Evolutionary conservation across 2,888 invertebrate genomes (phyloP).

Genomic region (Drosophila atroscutellata): DNA sequence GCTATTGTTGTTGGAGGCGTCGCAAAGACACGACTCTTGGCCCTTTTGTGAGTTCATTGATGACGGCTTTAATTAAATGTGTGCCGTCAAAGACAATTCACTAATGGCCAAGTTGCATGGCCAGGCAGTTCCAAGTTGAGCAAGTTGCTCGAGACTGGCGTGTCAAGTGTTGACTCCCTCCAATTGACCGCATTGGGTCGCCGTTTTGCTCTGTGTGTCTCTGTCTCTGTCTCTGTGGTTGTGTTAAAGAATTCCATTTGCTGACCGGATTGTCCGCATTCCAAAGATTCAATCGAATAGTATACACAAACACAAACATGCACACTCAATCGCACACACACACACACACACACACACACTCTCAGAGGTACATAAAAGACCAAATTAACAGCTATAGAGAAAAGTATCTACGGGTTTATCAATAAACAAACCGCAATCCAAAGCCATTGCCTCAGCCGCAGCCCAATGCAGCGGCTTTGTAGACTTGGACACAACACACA

Average conservation of each 20-base stretch:
- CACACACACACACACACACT: conserved; percentile 14
- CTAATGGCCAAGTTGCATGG: conserved; percentile 11
- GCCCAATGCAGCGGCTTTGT: conserved; percentile 54
- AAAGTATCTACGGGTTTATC: conserved; percentile 74
- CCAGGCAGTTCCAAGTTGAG: conserved; percentile 9
- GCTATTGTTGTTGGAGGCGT: conserved; percentile 6
- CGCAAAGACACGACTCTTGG: conserved; percentile 7
- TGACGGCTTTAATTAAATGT: conserved; percentile 43
- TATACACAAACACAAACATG: conserved; percentile 42
- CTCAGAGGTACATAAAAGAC: conserved; percentile 65
- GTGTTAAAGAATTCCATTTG: conserved; percentile 80
- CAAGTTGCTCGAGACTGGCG: conserved; percentile 36
- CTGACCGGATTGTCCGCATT: conserved; percentile 83
- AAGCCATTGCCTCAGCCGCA: conserved; percentile 42
- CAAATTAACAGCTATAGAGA: conserved; percentile 79
- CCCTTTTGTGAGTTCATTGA: conserved; percentile 39
- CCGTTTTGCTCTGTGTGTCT: conserved; percentile 40
- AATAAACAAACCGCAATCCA: conserved; percentile 75
- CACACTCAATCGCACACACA: conserved; percentile 27
- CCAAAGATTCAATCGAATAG: conserved; percentile 78
- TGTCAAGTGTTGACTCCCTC: conserved; percentile 67
- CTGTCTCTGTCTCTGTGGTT: conserved; percentile 39
- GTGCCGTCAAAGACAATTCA: conserved; percentile 33
- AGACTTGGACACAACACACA: conserved; percentile 39
- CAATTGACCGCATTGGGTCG: conserved; percentile 68